Base-by-base conservation (phyloP, 1,140 invertebrate species). In the Anoplophora glabripennis region DNA sequence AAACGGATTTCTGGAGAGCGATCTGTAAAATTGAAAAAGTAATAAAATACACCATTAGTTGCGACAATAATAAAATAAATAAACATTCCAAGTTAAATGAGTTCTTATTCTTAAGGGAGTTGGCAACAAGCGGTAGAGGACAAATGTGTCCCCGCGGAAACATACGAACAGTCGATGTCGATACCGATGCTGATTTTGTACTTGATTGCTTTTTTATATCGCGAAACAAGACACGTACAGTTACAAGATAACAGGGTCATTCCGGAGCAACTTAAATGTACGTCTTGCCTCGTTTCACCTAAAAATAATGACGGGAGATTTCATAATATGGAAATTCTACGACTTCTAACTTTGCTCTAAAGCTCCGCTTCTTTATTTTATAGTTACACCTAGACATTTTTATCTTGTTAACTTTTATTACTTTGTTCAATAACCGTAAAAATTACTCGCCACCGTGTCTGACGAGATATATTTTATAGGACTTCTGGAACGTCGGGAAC, bases 201-300 rank as follows among this genome's bases (percentile, higher is more conserved):
- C 72, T 75, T 75, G 74, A 75, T 75, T 75, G 74, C 74, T 70
- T 75, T 75, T 75, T 75, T 75, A 75, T 75, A 74, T 75, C 69
- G 63, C 66, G 65, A 72, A 72, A 65, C 73, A 74, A 67, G 69
- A 69, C 73, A 75, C 73, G 73, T 75, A 75, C 71, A 69, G 48
- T 67, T 68, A 65, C 65, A 68, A 72, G 66, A 71, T 74, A 75
- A 73, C 72, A 67, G 67, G 66, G 64, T 69, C 69, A 74, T 75
- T 75, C 62, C 64, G 56, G 68, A 69, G 70, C 67, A 72, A 68
- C 63, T 73, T 69, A 71, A 73, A 67, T 72, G 70, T 72, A 69
- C 66, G 69, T 75, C 66, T 72, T 69, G 70, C 57, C 66, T 72
- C 70, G 70, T 75, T 75, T 68, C 58, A 59, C 62, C 57, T 65